These are phyloP conservation scores for Volucella inanis DNA, from an alignment of 2,888 invertebrate species.

Conservation along the genomic window DNA sequence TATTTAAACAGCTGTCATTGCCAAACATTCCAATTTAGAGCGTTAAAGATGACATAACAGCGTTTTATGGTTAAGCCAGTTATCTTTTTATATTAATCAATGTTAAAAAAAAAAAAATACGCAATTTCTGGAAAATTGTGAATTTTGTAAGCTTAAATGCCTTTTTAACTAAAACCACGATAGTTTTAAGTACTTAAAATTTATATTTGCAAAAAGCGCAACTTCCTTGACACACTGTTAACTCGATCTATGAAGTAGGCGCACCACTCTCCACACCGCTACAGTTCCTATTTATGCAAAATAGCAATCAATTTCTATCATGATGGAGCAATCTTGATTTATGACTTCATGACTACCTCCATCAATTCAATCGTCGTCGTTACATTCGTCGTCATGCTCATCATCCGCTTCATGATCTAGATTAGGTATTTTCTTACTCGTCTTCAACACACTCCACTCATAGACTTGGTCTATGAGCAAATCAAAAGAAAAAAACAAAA, in stretches of 20 bases:
- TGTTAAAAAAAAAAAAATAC: too few species aligned
- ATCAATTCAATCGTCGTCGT: conserved; percentile 70
- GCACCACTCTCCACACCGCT: conserved; percentile 63
- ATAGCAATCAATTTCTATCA: conserved; percentile 75
- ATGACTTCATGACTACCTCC: conserved; percentile 75
- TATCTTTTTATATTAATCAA: too few species aligned
- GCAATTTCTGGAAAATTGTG: too few species aligned
- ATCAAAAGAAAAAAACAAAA: background rate
- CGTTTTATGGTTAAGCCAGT: too few species aligned
- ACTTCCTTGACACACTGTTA: conserved; percentile 51
- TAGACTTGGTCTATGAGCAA: conserved; percentile 1
- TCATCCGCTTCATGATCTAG: conserved; percentile 67
- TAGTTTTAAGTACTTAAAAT: too few species aligned
- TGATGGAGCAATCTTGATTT: conserved; percentile 75
- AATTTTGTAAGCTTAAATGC: too few species aligned
- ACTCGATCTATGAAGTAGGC: conserved; percentile 15
- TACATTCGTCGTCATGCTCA: conserved; percentile 63
- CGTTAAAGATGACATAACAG: too few species aligned
- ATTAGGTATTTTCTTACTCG: conserved; percentile 40
- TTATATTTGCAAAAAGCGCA: too few species aligned
- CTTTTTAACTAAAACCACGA: too few species aligned
- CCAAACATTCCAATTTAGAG: too few species aligned
- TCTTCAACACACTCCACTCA: background rate
- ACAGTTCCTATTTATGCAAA: conserved; percentile 75
- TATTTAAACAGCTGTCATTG: too few species aligned